phyloP scores from a whole-genome alignment of 2,113 vertebrate genomes.

The Podocnemis expansa region DNA sequence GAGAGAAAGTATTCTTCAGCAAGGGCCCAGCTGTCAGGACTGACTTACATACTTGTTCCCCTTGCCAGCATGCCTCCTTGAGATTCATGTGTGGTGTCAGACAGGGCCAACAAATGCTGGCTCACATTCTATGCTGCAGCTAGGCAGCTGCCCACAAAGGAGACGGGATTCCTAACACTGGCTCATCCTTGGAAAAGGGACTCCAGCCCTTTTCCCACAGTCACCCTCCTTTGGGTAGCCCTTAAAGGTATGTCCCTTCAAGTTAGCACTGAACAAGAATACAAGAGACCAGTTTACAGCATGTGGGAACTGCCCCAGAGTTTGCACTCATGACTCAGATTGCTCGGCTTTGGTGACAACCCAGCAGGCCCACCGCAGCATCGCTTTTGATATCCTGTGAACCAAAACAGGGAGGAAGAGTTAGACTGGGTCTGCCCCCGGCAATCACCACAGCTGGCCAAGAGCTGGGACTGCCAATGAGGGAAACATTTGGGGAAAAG shows the following conservation, averaged over 20 bases:
- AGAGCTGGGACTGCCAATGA: background rate
- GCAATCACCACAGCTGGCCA: background rate
- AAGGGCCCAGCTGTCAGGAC: too few species aligned
- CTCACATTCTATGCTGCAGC: too few species aligned
- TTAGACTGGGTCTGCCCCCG: background rate
- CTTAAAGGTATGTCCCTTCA: background rate
- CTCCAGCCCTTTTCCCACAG: too few species aligned
- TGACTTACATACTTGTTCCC: background rate
- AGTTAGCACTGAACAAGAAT: background rate
- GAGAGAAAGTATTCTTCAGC: too few species aligned
- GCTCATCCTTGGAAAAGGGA: background rate
- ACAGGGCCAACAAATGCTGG: background rate
- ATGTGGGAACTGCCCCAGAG: rapidly evolving
- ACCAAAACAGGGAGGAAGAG: background rate
- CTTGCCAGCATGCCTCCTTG: background rate
- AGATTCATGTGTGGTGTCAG: background rate
- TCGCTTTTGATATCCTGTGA: conserved; percentile 47
- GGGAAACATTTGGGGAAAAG: background rate
- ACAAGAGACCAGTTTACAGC: too few species aligned
- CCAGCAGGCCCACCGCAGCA: conserved; percentile 66
- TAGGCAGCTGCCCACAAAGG: too few species aligned
- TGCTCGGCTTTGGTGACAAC: background rate
- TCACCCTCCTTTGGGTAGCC: too few species aligned
- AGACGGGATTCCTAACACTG: background rate
- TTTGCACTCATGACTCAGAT: background rate